phyloP scores from a whole-genome alignment of 2,797 vertebrate species.

The Microhierax caerulescens region DNA sequence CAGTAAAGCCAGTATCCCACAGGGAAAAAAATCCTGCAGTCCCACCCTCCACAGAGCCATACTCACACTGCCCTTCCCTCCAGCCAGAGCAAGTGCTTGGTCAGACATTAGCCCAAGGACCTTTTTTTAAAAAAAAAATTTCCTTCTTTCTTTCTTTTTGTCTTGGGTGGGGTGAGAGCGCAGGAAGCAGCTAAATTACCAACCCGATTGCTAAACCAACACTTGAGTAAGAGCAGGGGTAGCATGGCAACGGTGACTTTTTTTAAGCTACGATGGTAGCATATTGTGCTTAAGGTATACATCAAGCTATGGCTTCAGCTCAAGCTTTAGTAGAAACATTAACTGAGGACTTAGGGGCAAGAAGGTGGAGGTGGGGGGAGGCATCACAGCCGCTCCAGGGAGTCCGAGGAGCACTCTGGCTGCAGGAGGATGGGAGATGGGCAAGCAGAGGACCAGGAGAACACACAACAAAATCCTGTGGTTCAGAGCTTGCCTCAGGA shows the following conservation, averaged over 20 bases:
- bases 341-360: not conserved
- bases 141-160: not conserved
- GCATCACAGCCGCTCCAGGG: not conserved
- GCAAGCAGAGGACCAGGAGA: not conserved
- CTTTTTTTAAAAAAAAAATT: no score
- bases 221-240: not conserved
- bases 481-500: not conserved
- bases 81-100: not conserved
- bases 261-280: not conserved
- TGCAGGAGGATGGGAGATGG: not conserved
- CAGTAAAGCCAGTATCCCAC: accelerated
- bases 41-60: accelerated
- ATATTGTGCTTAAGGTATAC: not conserved
- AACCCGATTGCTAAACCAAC: not conserved
- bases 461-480: not conserved
- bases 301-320: not conserved
- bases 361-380: not conserved
- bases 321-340: not conserved
- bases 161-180: not conserved
- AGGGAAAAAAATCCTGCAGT: not conserved
- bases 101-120: not conserved
- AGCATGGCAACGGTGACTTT: accelerated
- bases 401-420: not conserved
- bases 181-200: not conserved
- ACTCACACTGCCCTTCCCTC: not conserved